These are phyloP conservation scores for Ochlodes sylvanus DNA, from an alignment of 2,888 invertebrate genomes.

Conservation along the genomic window DNA sequence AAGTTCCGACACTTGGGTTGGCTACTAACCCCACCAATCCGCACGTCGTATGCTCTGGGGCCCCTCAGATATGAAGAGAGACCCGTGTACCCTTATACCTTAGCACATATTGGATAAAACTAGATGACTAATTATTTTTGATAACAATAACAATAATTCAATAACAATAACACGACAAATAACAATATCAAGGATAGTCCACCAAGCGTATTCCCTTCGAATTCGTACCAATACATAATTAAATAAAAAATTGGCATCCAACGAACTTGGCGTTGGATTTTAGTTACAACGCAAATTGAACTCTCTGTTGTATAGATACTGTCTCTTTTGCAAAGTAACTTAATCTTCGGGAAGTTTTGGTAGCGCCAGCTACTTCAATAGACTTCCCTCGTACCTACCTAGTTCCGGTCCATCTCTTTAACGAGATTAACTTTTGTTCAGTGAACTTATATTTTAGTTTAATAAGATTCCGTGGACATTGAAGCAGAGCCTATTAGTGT, in stretches of 20 bases:
- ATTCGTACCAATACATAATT: neutral
- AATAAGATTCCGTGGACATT: conserved; percentile 9
- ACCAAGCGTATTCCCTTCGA: neutral
- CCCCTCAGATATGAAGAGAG: too few species aligned
- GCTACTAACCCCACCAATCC: too few species aligned
- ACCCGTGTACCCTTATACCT: too few species aligned
- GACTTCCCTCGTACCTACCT: conserved; percentile 5
- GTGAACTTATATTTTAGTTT: conserved; percentile 8
- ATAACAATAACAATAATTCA: neutral
- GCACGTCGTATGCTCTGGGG: too few species aligned
- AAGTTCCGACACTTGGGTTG: too few species aligned
- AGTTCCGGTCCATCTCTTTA: conserved; percentile 13
- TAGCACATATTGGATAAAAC: too few species aligned
- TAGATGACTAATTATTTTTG: too few species aligned
- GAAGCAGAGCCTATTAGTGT: conserved; percentile 6
- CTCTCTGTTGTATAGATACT: neutral
- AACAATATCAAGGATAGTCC: neutral
- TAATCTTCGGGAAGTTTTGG: neutral
- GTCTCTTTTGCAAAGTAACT: neutral
- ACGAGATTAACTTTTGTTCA: conserved; percentile 7
- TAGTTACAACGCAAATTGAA: conserved; percentile 1
- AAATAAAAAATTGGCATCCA: conserved; percentile 6
- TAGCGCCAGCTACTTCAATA: neutral
- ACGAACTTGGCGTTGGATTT: neutral
- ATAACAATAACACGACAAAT: neutral